Percentiles rank a stretch among this genome's conserved stretches.
phyloP scores from a whole-genome alignment of 2,797 vertebrate genomes.

The Okamejei kenojei region DNA sequence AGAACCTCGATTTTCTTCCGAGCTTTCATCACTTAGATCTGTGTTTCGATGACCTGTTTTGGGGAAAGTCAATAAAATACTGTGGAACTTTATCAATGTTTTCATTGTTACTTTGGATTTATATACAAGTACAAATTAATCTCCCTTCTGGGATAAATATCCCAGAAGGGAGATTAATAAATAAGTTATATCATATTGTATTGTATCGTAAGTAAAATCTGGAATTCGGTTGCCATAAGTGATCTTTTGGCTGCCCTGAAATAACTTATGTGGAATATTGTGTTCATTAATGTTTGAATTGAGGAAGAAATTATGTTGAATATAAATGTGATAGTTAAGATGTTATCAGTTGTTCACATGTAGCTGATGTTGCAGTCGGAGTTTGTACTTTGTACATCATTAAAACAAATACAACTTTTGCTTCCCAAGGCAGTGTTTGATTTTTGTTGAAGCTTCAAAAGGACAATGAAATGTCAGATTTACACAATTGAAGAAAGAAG shows the following conservation, averaged over 20 bases:
- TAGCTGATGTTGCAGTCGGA: background rate
- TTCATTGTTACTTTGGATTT: slow-evolving; percentile 16
- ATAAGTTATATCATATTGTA: no score
- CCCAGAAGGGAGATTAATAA: no score
- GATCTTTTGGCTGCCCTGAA: background rate
- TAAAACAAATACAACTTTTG: background rate
- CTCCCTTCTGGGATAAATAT: no score
- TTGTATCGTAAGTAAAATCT: background rate
- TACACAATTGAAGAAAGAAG: background rate
- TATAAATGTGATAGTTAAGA: background rate
- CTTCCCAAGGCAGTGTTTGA: background rate
- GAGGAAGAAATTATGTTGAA: background rate
- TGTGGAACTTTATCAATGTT: background rate
- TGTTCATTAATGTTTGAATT: background rate
- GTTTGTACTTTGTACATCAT: background rate
- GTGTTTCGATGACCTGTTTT: slow-evolving; percentile 12
- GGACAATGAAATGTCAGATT: background rate
- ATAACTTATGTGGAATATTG: background rate
- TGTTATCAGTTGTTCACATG: background rate
- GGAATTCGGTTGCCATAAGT: background rate
- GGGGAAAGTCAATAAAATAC: background rate
- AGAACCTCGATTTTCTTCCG: slow-evolving; percentile 11
- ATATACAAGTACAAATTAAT: background rate
- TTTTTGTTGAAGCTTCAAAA: background rate
- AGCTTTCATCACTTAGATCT: background rate